Evolutionary conservation across 2,113 vertebrate genomes (phyloP), one percentile per base, ranked within the genome.

Genomic region (Psittacus erithacus): DNA sequence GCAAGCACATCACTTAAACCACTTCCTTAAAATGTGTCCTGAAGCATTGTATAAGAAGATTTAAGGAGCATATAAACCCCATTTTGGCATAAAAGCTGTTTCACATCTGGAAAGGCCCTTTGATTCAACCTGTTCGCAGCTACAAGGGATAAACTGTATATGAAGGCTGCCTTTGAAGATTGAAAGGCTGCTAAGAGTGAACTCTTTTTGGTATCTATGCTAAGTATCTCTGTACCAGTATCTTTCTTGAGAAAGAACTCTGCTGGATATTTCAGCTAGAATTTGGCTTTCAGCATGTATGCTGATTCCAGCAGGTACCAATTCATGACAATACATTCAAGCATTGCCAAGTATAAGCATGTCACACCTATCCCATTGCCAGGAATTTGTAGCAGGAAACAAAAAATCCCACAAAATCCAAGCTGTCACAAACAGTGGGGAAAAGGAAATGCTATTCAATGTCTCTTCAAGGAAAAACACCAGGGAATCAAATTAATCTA

Each of bases 101-200:
- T 85, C 41, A 93, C 50, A 91, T 93, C 62, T 92, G 88, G 70
- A 92, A 44, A 86, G 68, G 60, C 25, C n/a, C 35, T 69, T 90
- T 93, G 64, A 83, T 76, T 94, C 82, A 82, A 82, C 84, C 80
- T 84, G 44, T 84, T 86, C 77, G 93, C 65, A 94, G 88, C 82
- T 86, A 88, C 43, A 49, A 82, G 25, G 17, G 38, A 88, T 86
- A 93, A 81, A 91, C 55, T 79, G 71, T 83, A 8, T 90, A 71
- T 24, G 28, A 76, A 82, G 16, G n/a, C 19, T 75, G 60, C 17
- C 62, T 84, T 84, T 93, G 82, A 88, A 94, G 73, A 88, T 1
- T 64, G 69, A 84, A 86, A 82, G 53, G 43, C 55, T 90, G 77
- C 35, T 84, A 78, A 81, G 41, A 53, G 17, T 35, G 35, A 82